These are phyloP conservation scores for Polydesmus complanatus DNA, from an alignment of 2,888 invertebrate species.

Conservation along the genomic window DNA sequence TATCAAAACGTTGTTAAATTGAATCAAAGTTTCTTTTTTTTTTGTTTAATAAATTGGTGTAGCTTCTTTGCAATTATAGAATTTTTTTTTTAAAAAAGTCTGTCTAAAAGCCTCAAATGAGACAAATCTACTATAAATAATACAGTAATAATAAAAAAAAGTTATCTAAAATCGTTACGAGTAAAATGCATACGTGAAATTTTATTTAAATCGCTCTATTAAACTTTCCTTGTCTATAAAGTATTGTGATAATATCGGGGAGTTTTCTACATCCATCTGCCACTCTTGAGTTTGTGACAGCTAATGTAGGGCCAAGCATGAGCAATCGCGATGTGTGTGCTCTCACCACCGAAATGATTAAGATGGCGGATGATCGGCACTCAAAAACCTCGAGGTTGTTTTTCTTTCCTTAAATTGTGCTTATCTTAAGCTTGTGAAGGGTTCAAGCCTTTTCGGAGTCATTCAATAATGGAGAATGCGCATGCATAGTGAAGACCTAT, in stretches of 20 bases:
- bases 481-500: neutral
- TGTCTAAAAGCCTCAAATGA: too few species aligned
- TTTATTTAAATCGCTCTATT: neutral
- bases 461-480: neutral
- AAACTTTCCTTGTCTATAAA: too few species aligned
- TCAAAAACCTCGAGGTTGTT: neutral
- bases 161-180: neutral
- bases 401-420: slow-evolving; percentile 4
- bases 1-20: too few species aligned
- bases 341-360: neutral
- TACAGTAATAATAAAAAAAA: too few species aligned
- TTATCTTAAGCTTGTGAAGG: neutral
- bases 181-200: slow-evolving; percentile 4
- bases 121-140: too few species aligned
- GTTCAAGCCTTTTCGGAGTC: neutral
- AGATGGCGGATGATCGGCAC: neutral
- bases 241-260: neutral
- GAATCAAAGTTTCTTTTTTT: too few species aligned
- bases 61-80: too few species aligned
- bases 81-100: too few species aligned
- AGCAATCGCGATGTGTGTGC: neutral
- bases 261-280: neutral
- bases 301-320: neutral
- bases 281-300: neutral
- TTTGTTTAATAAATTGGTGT: too few species aligned